A percentile compares a stretch with the other conserved stretches of the same genome.
These are phyloP conservation scores for Pterobdella sp. DNA, from an alignment of 2,888 invertebrate species.

Conservation along the genomic window DNA sequence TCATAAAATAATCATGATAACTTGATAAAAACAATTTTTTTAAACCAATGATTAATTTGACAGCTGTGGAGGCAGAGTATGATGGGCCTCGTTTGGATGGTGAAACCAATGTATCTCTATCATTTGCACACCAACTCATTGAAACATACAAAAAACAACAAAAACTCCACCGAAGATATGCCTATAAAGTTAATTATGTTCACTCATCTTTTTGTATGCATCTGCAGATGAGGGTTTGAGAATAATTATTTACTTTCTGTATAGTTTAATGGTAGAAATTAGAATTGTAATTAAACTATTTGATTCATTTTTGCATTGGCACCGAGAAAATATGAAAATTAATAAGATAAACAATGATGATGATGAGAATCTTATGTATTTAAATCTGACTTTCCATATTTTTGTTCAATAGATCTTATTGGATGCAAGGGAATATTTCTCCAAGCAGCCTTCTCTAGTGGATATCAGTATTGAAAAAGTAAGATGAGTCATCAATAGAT, in stretches of 20 bases:
- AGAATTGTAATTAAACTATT: no score
- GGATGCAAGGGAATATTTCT: slow-evolving; percentile 76
- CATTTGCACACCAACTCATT: slow-evolving; percentile 83
- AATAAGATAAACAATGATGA: no score
- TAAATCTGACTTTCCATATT: not conserved
- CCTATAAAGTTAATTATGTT: slow-evolving; percentile 77
- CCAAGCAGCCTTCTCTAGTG: slow-evolving; percentile 75
- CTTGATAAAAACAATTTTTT: not conserved
- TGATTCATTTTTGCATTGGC: no score
- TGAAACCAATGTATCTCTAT: slow-evolving; percentile 68
- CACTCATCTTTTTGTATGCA: no score
- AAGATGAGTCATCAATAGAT: not conserved
- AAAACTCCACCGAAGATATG: slow-evolving; percentile 89
- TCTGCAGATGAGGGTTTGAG: no score
- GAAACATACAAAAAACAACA: slow-evolving; percentile 81
- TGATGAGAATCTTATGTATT: not conserved
- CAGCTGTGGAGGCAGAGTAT: slow-evolving; percentile 90
- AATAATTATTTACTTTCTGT: no score
- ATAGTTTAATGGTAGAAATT: no score
- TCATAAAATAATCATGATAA: not conserved
- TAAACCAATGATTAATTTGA: slow-evolving; percentile 31
- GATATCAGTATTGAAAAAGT: slow-evolving; percentile 75
- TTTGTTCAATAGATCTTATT: slow-evolving; percentile 67
- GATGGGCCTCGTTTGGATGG: slow-evolving; percentile 69
- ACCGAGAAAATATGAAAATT: no score